Conservation (phyloP, 1,140 invertebrate genomes). For the Lepidurus couesii region DNA sequence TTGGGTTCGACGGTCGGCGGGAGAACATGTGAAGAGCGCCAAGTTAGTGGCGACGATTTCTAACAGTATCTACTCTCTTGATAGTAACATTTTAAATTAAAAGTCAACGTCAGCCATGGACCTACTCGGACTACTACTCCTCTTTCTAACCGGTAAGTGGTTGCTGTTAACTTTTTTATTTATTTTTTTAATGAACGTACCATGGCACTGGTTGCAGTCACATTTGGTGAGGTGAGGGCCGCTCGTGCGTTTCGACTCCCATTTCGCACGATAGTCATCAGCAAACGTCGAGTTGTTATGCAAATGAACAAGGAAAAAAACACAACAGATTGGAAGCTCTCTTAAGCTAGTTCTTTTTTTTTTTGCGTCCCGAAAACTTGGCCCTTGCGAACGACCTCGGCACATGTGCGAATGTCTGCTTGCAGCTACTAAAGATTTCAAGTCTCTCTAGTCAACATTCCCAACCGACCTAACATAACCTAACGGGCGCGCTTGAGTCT, state of each 20-base stretch:
- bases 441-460: neutral
- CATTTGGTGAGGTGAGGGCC: neutral
- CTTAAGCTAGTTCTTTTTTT: neutral
- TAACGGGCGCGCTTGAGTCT: neutral
- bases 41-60: neutral
- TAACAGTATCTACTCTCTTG: neutral
- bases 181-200: neutral
- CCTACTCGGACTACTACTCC: neutral
- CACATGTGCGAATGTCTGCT: constrained; percentile 17
- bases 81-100: too few species aligned
- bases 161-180: neutral
- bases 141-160: neutral
- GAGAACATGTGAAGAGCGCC: neutral
- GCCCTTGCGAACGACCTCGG: constrained; percentile 2
- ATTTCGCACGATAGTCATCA: constrained; percentile 18
- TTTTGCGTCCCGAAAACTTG: neutral
- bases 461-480: too few species aligned
- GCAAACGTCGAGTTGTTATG: constrained; percentile 13
- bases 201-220: neutral
- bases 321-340: constrained; percentile 1
- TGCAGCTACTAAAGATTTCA: neutral
- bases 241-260: neutral
- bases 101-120: neutral
- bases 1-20: neutral
- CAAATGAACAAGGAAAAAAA: neutral